A percentile compares a stretch with the other conserved stretches of the same genome.
Evolutionary conservation across 2,113 vertebrate genomes (phyloP).

Genomic region (Bubo scandiacus): DNA sequence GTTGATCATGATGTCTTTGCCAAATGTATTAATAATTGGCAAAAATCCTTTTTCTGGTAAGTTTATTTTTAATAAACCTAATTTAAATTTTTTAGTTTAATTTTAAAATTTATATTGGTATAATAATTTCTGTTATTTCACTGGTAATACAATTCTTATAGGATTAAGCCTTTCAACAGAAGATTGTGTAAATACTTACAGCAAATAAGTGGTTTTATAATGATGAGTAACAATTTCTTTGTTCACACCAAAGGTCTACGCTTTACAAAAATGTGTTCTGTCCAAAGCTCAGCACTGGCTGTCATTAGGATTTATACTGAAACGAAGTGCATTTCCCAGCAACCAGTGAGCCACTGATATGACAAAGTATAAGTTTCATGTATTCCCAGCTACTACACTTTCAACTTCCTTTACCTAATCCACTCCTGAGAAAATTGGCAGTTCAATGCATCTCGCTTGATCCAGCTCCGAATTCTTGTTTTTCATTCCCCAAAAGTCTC

Average conservation of each 20-base stretch:
- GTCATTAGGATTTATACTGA: background rate
- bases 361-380: background rate
- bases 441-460: background rate
- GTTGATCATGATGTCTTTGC: conserved; percentile 96
- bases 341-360: background rate
- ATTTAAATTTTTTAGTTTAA: no score
- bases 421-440: background rate
- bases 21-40: conserved; percentile 92
- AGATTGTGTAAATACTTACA: background rate
- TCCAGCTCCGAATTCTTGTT: background rate
- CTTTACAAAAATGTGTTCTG: background rate
- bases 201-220: background rate
- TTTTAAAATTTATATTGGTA: background rate
- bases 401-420: background rate
- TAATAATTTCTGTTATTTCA: background rate
- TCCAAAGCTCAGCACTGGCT: background rate
- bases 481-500: background rate
- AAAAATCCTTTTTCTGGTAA: conserved; percentile 91
- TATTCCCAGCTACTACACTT: background rate
- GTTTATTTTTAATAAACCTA: conserved; percentile 50
- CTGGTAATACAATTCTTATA: background rate
- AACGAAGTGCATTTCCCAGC: background rate
- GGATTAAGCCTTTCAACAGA: background rate
- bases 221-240: background rate
- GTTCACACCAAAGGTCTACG: background rate